Evolutionary conservation across 2,888 invertebrate genomes (phyloP).

Genomic region (Heliothis peltigera): DNA sequence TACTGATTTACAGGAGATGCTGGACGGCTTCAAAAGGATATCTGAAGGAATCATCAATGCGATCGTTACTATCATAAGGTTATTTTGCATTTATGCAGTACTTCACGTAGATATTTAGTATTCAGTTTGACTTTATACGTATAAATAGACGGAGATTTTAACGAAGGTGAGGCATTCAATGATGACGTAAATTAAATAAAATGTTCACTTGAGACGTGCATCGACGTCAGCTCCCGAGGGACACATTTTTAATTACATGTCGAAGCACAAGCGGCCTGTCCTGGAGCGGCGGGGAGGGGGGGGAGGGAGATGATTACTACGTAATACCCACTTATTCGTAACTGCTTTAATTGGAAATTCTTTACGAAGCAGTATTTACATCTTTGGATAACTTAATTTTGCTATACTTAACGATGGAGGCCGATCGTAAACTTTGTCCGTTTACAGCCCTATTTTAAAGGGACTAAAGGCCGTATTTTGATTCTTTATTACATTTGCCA

Average conservation of each 20-base stretch:
- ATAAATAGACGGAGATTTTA: too few species aligned
- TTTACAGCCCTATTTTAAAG: not conserved
- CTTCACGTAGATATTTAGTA: too few species aligned
- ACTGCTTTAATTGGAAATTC: conserved; percentile 34
- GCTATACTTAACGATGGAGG: conserved; percentile 9
- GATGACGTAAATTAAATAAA: not conserved
- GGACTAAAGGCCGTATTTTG: too few species aligned
- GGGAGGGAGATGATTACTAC: conserved; percentile 26
- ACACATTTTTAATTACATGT: conserved; percentile 47
- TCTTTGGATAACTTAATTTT: conserved; percentile 17
- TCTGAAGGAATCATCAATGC: not conserved
- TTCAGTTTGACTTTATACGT: too few species aligned
- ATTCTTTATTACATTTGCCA: not conserved
- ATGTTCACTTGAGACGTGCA: conserved; percentile 5
- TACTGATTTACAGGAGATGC: not conserved
- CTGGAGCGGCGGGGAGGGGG: not conserved
- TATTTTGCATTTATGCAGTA: too few species aligned
- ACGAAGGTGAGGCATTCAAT: not conserved
- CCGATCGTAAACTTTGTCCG: conserved; percentile 15
- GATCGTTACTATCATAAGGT: too few species aligned
- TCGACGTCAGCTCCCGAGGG: conserved; percentile 5
- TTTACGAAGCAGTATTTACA: conserved; percentile 9
- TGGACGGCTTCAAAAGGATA: not conserved
- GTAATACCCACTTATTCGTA: conserved; percentile 43
- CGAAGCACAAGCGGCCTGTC: conserved; percentile 37